A percentile compares a stretch with the other conserved stretches of the same genome.
These are phyloP conservation scores for Styela plicata DNA, from an alignment of 23 tunicate genomes.

Conservation along the genomic window DNA sequence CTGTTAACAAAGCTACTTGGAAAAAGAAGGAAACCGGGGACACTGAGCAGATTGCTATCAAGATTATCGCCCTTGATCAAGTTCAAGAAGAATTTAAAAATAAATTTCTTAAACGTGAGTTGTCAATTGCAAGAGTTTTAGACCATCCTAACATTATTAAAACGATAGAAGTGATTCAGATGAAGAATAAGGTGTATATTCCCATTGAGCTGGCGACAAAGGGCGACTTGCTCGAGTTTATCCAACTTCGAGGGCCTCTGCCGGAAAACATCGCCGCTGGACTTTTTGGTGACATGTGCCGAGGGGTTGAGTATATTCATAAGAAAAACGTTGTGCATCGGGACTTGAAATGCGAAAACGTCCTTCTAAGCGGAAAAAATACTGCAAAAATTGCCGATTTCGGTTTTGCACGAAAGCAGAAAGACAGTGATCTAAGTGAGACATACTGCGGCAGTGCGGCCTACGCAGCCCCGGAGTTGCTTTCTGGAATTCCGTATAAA, in stretches of 20 bases:
- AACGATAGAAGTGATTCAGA: constrained; percentile 71
- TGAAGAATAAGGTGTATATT: constrained; percentile 58
- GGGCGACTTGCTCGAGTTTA: constrained; percentile 70
- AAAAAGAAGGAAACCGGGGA: constrained; percentile 26
- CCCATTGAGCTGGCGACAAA: constrained; percentile 69
- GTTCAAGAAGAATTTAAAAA: constrained; percentile 77
- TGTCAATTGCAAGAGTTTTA: constrained; percentile 45
- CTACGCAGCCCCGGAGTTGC: constrained; percentile 87
- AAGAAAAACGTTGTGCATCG: constrained; percentile 63
- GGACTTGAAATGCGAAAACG: constrained; percentile 91
- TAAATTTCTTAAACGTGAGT: constrained; percentile 70
- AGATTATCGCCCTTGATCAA: constrained; percentile 52
- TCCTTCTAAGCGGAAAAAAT: constrained; percentile 53
- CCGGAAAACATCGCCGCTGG: constrained; percentile 39
- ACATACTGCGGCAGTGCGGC: constrained; percentile 94
- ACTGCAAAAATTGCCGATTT: constrained; percentile 84
- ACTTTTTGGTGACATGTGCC: constrained; percentile 52
- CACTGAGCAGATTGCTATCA: constrained; percentile 56
- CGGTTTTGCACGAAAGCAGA: constrained; percentile 78
- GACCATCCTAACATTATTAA: constrained; percentile 74
- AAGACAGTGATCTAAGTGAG: constrained; percentile 48
- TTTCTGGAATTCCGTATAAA: constrained; percentile 58
- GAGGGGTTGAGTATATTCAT: constrained; percentile 69
- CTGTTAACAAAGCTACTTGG: constrained; percentile 75
- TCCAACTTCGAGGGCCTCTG: constrained; percentile 65